Base-by-base conservation (phyloP, 2,113 vertebrate species). In the Centropus bengalensis region DNA sequence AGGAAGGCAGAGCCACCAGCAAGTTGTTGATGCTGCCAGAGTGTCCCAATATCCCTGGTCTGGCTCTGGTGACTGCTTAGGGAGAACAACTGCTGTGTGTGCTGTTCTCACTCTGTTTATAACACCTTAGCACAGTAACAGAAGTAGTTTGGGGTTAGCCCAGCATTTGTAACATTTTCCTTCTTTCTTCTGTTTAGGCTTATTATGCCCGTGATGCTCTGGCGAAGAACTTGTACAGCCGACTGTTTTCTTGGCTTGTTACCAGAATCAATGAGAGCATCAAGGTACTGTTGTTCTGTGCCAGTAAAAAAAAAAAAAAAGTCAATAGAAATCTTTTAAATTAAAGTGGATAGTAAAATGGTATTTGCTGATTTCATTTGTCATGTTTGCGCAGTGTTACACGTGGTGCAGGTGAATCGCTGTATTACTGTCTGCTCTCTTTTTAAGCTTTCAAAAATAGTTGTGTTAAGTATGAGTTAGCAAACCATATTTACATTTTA, bases 211-310 rank as follows among this genome's bases (percentile, higher is more conserved):
- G 99, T 36, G 99, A 99, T 94, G 99, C 99, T 66, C 98, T 99
- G 92, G 99, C 99, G 95, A 99, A 99, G 98, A 99, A 99, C 89
- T 98, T 99, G 73, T 99, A 99, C 96, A 99, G 98, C 82, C 99
- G 99, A 6, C 96, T 99, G 64, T 99, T 99, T 89, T 99, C 98
- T 62, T 99, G 99, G 99, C 96, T 99, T 60, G 99, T 99, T 22
- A 99, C 98, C 92, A 98, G 99, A 91, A 99, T 99, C 98, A 99
- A 99, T 69, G 99, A 99, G 96, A 99, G 99, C 98, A 99, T 99
- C 93, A 99, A 99, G 98, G 99, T 99, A 98, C 67, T 38, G 45
- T 68, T 54, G 81, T 18, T 92, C 38, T 51, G 3, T 71, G 79
- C 32, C 56, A 23, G 26, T 62, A 60, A 74, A 42, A 62, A 22